phyloP scores from a whole-genome alignment of 2,888 invertebrate species.

The Noctua comes region DNA sequence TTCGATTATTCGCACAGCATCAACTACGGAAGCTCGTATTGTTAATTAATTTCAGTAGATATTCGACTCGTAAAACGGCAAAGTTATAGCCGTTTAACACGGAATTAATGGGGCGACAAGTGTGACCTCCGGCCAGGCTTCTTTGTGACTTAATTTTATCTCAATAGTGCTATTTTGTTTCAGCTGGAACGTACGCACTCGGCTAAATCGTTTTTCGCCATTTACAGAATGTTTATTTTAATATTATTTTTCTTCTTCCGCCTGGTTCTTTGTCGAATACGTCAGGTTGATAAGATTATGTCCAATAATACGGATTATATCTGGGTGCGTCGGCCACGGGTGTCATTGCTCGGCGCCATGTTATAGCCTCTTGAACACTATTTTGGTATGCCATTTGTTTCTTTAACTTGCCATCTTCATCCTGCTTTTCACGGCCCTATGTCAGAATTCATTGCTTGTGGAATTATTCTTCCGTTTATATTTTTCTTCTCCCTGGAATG shows the following conservation, averaged over 20 bases:
- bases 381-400: slow-evolving; percentile 33
- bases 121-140: slow-evolving; percentile 77
- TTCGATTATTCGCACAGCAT: slow-evolving; percentile 69
- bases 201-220: slow-evolving; percentile 78
- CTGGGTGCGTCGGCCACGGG: slow-evolving; percentile 49
- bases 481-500: neutral
- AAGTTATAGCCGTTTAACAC: slow-evolving; percentile 81
- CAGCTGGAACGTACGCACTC: slow-evolving; percentile 69
- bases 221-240: slow-evolving; percentile 77
- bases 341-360: slow-evolving; percentile 50
- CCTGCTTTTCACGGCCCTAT: neutral
- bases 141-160: slow-evolving; percentile 79
- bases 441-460: neutral
- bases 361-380: slow-evolving; percentile 33
- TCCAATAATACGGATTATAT: slow-evolving; percentile 61
- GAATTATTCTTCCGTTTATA: neutral
- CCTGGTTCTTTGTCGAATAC: slow-evolving; percentile 72
- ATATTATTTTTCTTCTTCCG: slow-evolving; percentile 75
- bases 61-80: slow-evolving; percentile 81
- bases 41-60: slow-evolving; percentile 81
- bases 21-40: slow-evolving; percentile 75
- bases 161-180: slow-evolving; percentile 75
- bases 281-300: slow-evolving; percentile 74
- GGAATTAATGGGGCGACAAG: slow-evolving; percentile 79
- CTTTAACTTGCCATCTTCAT: slow-evolving; percentile 29